phyloP scores from a whole-genome alignment of 2,113 vertebrate genomes.

The Phoxinus phoxinus region DNA sequence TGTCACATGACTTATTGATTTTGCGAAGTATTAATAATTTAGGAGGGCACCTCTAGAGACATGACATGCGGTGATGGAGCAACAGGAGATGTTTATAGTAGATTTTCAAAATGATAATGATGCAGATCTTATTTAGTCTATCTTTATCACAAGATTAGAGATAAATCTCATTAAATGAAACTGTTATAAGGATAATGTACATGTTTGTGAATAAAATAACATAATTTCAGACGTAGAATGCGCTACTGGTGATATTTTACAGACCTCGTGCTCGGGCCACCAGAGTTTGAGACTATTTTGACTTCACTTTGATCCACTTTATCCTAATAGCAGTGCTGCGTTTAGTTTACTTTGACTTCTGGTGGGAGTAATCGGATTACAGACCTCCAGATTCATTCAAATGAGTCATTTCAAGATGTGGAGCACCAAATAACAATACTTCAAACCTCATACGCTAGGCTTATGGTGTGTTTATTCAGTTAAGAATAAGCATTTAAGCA shows the following conservation, averaged over 20 bases:
- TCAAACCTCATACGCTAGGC: not conserved
- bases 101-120: not conserved
- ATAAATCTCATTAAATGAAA: not conserved
- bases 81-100: conserved; percentile 12
- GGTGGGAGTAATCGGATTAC: conserved; percentile 15
- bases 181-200: not conserved
- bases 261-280: not conserved
- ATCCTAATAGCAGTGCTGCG: not conserved
- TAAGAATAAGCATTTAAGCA: not conserved
- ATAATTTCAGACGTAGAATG: not conserved
- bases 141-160: no score
- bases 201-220: not conserved
- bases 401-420: not conserved
- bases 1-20: conserved; percentile 72
- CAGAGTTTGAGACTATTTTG: not conserved
- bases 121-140: not conserved
- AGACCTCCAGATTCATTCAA: conserved; percentile 1
- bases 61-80: not conserved
- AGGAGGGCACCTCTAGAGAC: not conserved
- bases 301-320: not conserved
- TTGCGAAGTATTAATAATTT: conserved; percentile 5
- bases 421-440: not conserved
- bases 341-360: conserved; percentile 25
- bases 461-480: not conserved
- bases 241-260: not conserved